Evolutionary conservation across 2,888 invertebrate genomes (phyloP), one percentile per base, ranked within the genome.

Genomic region (Caenorhabditis sp.): DNA sequence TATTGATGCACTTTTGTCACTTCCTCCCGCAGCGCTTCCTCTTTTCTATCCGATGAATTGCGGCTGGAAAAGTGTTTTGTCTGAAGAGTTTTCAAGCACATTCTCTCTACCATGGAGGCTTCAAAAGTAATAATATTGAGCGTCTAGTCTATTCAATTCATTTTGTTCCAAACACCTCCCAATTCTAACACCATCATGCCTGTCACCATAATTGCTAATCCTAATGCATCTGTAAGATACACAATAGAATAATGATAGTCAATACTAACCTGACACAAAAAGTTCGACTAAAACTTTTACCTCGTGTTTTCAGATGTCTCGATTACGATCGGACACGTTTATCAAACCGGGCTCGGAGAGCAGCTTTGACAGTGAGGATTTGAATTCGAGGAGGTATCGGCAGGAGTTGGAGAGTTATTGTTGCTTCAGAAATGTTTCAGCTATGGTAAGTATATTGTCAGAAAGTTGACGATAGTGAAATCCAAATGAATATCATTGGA

Each of bases 331-430:
- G 1, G 85, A 85, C 82, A 85, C 85, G 0, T 85, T 59, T 35
- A 85, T 85, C 47, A 85, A 85, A 63, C 81, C 85, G 0, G 85
- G 85, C 28, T 85, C 85, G 10, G 85, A 85, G 59, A 85, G 85
- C 75, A 82, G 81, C 49, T 85, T 66, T n/a, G 85, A 85, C 66
- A 85, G 85, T 59, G 85, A 82, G 22, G 85, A 85, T 6, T 51
- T 75, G 35, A 64, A 59, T 38, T 70, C 80, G 1, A 73, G 74
- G 47, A 80, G 84, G 77, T 84, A 72, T 14, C 31, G 59, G 7
- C 74, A 82, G 26, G 75, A 76, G 4, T 28, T 85, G 24, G 75
- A 82, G 22, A 77, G 61, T 8, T 85, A 82, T 41, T 85, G 85
- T 31, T 81, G 79, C 31, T 58, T 77, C 2, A 31, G 61, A 1